Base-by-base conservation (phyloP, 2,888 invertebrate species). In the Operophtera brumata region DNA sequence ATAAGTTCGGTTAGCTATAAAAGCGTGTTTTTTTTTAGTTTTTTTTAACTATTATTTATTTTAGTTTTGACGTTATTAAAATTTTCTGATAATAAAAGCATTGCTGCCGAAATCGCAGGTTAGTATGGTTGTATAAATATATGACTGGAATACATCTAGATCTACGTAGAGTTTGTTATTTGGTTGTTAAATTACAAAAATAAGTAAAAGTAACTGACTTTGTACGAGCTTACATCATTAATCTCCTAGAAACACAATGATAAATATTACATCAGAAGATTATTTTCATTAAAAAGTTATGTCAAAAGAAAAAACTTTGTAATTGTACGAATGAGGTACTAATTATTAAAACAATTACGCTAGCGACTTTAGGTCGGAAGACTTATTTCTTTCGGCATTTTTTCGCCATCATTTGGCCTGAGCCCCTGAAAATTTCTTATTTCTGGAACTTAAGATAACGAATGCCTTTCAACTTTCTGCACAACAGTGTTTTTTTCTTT, bases 311-410 rank as follows among this genome's bases (percentile, higher is more conserved):
- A 66, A 72, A 75, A 73, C 71, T 75, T 71, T 70, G 56, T 74
- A 78, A 80, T 78, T 79, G 77, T 73, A 73, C 76, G 72, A 85
- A 82, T 82, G 82, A 82, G 75, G 80, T 77, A 77, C 82, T 85
- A 86, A 86, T 86, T 85, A 83, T 81, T 82, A 75, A 73, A 80
- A 82, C 79, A 86, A 86, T 86, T 84, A 84, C 71, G 75, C 67
- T 68, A 69, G 63, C 64, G 63, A 69, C 75, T 72, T 47, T 66
- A 59, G 69, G 69, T 69, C 56, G 65, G 69, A 66, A 66, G 70
- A 80, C 73, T 77, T 73, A 72, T 75, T 43, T 44, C 44, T 46
- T 34, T 25, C 13, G 13, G 25, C 14, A 73, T 73, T 82, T 79
- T 74, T 74, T 72, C 66, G 36, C 62, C 77, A 72, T 75, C 79